Conservation (phyloP, 1,140 invertebrate species). For the Tribolium castaneum region DNA sequence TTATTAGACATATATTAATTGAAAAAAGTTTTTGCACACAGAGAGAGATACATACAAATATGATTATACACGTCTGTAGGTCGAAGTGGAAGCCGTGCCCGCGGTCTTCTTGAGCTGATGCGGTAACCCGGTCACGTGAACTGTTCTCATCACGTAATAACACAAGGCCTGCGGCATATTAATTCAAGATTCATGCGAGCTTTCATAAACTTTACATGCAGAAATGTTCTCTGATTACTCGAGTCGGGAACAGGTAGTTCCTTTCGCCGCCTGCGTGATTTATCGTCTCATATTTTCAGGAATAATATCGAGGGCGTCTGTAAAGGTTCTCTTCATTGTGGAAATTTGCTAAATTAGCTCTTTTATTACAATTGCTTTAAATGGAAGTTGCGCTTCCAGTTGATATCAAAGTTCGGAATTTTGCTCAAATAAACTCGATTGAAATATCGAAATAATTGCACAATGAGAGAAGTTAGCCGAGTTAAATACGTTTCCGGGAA, state of each 20-base stretch:
- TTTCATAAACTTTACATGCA: constrained; percentile 47
- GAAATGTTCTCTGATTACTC: constrained; percentile 43
- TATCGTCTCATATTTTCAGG: constrained; percentile 44
- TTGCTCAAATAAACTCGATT: constrained; percentile 4
- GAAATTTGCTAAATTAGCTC: constrained; percentile 35
- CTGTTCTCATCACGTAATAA: constrained; percentile 48
- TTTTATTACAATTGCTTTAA: constrained; percentile 35
- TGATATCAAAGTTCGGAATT: constrained; percentile 9
- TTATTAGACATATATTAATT: constrained; percentile 41
- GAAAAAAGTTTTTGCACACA: constrained; percentile 7
- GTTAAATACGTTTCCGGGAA: not conserved
- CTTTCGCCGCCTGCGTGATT: constrained; percentile 32
- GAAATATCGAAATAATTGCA: not conserved
- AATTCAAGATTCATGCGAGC: constrained; percentile 48
- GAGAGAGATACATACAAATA: constrained; percentile 35
- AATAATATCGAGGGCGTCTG: constrained; percentile 36
- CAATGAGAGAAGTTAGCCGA: not conserved
- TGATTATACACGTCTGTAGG: constrained; percentile 20
- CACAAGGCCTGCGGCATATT: constrained; percentile 48
- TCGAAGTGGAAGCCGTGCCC: constrained; percentile 37
- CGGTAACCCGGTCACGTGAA: constrained; percentile 44
- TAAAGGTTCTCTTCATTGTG: constrained; percentile 34
- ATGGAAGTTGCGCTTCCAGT: constrained; percentile 14
- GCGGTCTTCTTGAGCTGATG: constrained; percentile 33
- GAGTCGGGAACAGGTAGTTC: constrained; percentile 44